Evolutionary conservation across 2,797 vertebrate genomes (phyloP).

Genomic region (Hylomyscus alleni): DNA sequence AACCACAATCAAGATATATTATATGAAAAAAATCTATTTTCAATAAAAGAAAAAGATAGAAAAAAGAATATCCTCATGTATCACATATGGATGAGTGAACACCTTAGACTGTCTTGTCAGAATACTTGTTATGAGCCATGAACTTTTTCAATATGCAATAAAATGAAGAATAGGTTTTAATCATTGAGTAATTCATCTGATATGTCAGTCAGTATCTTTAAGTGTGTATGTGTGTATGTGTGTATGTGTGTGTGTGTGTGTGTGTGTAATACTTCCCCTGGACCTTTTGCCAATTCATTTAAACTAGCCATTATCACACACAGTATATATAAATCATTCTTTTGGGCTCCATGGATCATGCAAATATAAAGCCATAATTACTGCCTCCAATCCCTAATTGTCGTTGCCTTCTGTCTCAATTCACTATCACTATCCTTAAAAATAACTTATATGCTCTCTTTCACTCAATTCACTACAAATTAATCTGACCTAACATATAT

Average conservation of each 20-base stretch:
- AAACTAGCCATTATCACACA: not conserved
- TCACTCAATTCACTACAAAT: not conserved
- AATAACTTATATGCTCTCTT: slow-evolving; percentile 10
- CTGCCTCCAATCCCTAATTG: not conserved
- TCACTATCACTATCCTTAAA: slow-evolving; percentile 52
- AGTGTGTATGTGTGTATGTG: not conserved
- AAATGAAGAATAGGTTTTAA: slow-evolving; percentile 71
- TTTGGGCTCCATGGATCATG: not conserved
- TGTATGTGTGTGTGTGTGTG: not conserved
- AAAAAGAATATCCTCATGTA: not conserved
- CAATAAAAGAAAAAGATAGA: not conserved
- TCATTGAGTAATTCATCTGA: slow-evolving; percentile 77
- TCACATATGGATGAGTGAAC: not conserved
- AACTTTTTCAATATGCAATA: slow-evolving; percentile 66
- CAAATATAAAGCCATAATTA: not conserved
- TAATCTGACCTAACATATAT: not conserved
- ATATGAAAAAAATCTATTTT: not conserved
- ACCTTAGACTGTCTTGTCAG: slow-evolving; percentile 57
- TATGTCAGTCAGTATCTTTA: slow-evolving; percentile 70
- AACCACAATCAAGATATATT: not conserved
- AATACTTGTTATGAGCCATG: slow-evolving; percentile 69
- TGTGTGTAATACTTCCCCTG: not conserved
- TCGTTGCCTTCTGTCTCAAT: not conserved
- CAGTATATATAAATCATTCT: not conserved
- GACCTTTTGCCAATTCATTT: slow-evolving; percentile 48